Evolutionary conservation across 2,888 invertebrate species (phyloP), one percentile per base, ranked within the genome.

Genomic region (Pterostichus niger): DNA sequence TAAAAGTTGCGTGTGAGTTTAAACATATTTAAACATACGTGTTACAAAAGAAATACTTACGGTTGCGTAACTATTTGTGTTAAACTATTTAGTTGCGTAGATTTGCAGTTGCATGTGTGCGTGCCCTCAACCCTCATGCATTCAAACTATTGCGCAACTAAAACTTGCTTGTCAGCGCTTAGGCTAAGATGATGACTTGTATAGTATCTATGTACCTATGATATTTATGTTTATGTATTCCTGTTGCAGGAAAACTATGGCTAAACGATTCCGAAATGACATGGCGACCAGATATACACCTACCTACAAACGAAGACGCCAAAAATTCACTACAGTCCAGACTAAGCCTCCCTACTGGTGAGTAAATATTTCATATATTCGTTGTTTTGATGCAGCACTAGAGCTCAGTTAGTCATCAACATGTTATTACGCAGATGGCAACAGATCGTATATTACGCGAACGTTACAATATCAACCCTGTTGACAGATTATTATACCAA

Each of bases 201-300:
- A 24, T 3, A 24, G 2, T 3, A 24, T 3, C 3, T 3, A 24
- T 3, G 1, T 24, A 24, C 3, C 24, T 24, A 24, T 24, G 24
- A 24, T 24, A 24, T 24, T 24, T 24, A 24, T 24, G 1, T 24
- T 24, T 24, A 24, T 24, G 24, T 24, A 13, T 33, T 64, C 35
- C 35, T 33, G 84, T 89, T 89, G 54, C 89, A 91, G 91, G 90
- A 83, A 91, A 91, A 88, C 86, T 90, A 87, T 91, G 91, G 91
- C 86, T 90, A 86, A 90, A 88, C 86, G 91, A 90, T 83, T 87
- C 90, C 68, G 90, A 90, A 84, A 89, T 90, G 86, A 88, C 89
- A 81, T 91, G 91, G 91, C 87, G 91, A 86, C 88, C 88, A 79
- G 91, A 90, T 84, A 87, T 89, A 85, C 90, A 89, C 84, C 85